These are phyloP conservation scores for Sebastes cheni DNA, from an alignment of 2,797 vertebrate genomes.

Conservation along the genomic window DNA sequence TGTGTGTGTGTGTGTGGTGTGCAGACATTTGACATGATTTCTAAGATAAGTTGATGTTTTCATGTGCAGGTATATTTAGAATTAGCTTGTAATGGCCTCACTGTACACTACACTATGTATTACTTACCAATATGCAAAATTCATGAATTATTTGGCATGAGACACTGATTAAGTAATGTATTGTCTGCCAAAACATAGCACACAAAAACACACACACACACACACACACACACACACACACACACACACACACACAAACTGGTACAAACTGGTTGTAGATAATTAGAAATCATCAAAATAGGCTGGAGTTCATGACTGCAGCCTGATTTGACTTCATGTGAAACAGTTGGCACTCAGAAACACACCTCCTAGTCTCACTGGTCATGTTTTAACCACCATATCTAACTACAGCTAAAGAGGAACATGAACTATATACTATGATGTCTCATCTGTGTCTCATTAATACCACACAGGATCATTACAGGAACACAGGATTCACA, in stretches of 20 bases:
- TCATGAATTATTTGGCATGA: neutral
- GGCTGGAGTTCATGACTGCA: neutral
- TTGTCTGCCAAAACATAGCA: neutral
- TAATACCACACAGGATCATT: neutral
- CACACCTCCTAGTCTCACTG: neutral
- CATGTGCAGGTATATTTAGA: neutral
- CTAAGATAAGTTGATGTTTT: neutral
- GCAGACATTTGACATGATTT: neutral
- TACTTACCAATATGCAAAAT: neutral
- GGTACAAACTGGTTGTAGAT: neutral
- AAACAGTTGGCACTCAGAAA: neutral
- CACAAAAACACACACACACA: neutral
- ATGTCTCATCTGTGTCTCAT: neutral
- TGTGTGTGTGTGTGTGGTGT: neutral
- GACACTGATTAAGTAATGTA: neutral
- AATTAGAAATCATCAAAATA: neutral
- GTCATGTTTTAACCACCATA: neutral
- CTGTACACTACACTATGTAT: rapidly evolving
- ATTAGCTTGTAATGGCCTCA: rapidly evolving
- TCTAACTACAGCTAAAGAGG: neutral
- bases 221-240: neutral
- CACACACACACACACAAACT: neutral
- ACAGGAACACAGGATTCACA: neutral
- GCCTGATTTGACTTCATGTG: neutral
- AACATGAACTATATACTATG: neutral